Evolutionary conservation across 2,797 vertebrate genomes (phyloP).

Genomic region (Loris lydekkerianus): DNA sequence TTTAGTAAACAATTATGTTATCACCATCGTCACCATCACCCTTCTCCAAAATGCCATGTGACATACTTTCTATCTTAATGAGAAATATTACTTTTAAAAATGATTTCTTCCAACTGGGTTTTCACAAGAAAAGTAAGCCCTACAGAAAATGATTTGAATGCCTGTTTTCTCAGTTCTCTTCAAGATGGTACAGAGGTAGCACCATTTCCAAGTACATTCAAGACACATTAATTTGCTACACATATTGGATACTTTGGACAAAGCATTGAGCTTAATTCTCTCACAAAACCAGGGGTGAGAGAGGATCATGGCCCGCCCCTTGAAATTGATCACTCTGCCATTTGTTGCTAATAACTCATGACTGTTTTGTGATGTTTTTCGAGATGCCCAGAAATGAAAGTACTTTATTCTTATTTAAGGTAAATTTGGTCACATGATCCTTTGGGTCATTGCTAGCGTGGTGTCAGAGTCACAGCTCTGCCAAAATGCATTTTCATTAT

Average conservation of each 20-base stretch:
- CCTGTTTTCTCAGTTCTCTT: background rate
- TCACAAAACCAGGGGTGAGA: background rate
- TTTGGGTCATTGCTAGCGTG: background rate
- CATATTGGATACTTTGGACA: background rate
- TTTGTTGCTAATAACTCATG: background rate
- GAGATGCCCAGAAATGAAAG: background rate
- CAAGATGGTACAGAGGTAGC: background rate
- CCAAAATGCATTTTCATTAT: background rate
- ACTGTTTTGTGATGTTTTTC: background rate
- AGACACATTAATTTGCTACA: background rate
- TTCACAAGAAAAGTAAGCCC: background rate
- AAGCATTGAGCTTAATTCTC: background rate
- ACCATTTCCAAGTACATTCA: background rate
- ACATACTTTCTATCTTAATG: background rate
- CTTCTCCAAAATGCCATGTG: background rate
- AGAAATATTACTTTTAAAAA: background rate
- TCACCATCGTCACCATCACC: background rate
- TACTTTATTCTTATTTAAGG: slow-evolving; percentile 1
- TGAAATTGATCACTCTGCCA: background rate
- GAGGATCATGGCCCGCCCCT: background rate
- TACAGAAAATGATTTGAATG: background rate
- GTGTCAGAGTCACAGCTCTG: background rate
- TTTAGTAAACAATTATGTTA: background rate
- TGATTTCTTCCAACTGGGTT: background rate
- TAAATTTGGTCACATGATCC: background rate